These are phyloP conservation scores for Drosophila robusta DNA, from an alignment of 2,888 invertebrate species.

Conservation along the genomic window DNA sequence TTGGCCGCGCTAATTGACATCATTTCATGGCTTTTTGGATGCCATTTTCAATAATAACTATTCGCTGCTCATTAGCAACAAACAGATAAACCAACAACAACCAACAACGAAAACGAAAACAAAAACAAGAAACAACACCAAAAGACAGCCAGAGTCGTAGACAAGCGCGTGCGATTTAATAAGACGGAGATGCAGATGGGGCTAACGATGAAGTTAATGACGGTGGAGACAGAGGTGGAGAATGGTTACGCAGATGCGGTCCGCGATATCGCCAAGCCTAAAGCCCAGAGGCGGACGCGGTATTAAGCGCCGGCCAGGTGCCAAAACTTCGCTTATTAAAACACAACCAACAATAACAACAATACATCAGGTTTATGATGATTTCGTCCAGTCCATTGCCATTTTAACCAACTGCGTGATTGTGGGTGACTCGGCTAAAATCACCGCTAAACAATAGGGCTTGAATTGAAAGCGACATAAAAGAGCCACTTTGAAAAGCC, in stretches of 20 bases:
- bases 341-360: constrained; percentile 8
- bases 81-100: constrained; percentile 4
- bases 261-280: constrained; percentile 5
- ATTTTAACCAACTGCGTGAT: constrained; percentile 2
- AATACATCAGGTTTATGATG: constrained; percentile 28
- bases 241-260: constrained; percentile 2
- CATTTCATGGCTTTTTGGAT: constrained; percentile 31
- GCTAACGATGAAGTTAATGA: background rate
- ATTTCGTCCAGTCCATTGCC: constrained; percentile 24
- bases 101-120: background rate
- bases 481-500: background rate
- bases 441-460: background rate
- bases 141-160: background rate
- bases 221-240: background rate
- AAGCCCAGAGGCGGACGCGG: background rate
- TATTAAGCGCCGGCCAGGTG: constrained; percentile 36
- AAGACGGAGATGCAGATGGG: background rate
- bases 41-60: constrained; percentile 25
- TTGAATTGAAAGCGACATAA: background rate
- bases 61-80: constrained; percentile 22
- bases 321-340: constrained; percentile 46
- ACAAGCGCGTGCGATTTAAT: constrained; percentile 12
- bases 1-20: constrained; percentile 40
- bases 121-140: background rate
- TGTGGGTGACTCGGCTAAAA: constrained; percentile 29